Evolutionary conservation across 2,113 vertebrate genomes (phyloP).

Genomic region (Fulica atra): DNA sequence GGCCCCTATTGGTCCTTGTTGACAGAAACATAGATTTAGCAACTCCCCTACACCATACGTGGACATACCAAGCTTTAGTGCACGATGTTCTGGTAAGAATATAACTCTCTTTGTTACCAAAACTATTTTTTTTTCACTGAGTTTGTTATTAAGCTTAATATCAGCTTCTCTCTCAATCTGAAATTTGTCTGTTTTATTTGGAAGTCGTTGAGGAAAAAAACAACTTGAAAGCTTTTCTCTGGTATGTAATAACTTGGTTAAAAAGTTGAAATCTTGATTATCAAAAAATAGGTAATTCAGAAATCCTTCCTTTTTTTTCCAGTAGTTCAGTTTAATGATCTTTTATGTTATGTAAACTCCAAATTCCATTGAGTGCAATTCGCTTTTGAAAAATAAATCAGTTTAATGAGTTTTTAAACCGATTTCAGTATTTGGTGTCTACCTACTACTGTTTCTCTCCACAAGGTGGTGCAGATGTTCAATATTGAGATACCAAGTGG

Average conservation of each 20-base stretch:
- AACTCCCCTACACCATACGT: slow-evolving; percentile 97
- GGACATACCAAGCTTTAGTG: slow-evolving; percentile 98
- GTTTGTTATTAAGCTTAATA: background rate
- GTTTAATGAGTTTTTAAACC: background rate
- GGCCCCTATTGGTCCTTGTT: slow-evolving; percentile 92
- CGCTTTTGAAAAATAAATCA: background rate
- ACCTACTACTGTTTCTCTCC: slow-evolving; percentile 35
- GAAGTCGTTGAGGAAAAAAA: background rate
- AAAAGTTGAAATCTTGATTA: background rate
- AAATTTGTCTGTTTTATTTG: background rate
- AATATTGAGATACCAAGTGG: background rate
- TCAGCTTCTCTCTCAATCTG: background rate
- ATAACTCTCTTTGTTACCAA: slow-evolving; percentile 47
- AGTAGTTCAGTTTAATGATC: background rate
- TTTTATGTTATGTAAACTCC: background rate
- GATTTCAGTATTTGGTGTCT: background rate
- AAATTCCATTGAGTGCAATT: background rate
- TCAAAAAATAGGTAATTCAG: background rate
- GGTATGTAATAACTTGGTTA: background rate
- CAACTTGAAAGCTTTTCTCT: background rate
- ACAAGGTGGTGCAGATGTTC: slow-evolving; percentile 69
- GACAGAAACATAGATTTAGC: slow-evolving; percentile 98
- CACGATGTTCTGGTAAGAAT: slow-evolving; percentile 96
- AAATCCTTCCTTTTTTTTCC: background rate
- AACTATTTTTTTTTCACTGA: background rate